Evolutionary conservation across 2,113 vertebrate genomes (phyloP).

Genomic region (Istiophorus platypterus): DNA sequence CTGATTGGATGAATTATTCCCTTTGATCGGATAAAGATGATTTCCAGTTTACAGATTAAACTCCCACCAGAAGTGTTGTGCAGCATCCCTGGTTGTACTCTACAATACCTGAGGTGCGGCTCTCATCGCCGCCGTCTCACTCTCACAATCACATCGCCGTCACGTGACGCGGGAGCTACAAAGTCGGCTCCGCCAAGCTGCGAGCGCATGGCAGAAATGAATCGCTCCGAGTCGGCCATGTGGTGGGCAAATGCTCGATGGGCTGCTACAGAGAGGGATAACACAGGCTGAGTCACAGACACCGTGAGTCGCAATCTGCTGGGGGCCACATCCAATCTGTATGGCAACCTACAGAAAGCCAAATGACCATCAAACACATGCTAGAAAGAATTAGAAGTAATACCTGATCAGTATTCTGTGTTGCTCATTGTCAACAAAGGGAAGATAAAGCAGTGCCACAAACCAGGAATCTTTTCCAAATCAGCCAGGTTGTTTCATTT

Average conservation of each 20-base stretch:
- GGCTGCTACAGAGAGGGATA: conserved; percentile 39
- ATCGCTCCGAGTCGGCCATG: conserved; percentile 46
- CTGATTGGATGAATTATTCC: conserved; percentile 33
- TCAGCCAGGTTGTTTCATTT: conserved; percentile 45
- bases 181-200: conserved; percentile 31
- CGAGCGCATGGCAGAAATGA: conserved; percentile 44
- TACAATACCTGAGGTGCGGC: conserved; percentile 21
- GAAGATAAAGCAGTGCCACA: conserved; percentile 14
- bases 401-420: conserved; percentile 31
- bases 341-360: conserved; percentile 15
- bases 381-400: conserved; percentile 24
- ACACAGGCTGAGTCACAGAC: conserved; percentile 52
- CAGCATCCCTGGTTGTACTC: neutral
- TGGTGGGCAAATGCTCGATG: conserved; percentile 41
- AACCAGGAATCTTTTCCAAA: conserved; percentile 37
- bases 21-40: conserved; percentile 45
- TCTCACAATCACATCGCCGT: conserved; percentile 31
- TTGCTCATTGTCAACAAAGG: conserved; percentile 22
- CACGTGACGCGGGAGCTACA: conserved; percentile 42
- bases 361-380: conserved; percentile 40
- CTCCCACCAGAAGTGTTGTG: conserved; percentile 23
- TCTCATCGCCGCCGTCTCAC: neutral
- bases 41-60: conserved; percentile 29
- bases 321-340: conserved; percentile 15
- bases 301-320: conserved; percentile 39